Conservation (phyloP, 2,888 invertebrate species). For the Dione juno region DNA sequence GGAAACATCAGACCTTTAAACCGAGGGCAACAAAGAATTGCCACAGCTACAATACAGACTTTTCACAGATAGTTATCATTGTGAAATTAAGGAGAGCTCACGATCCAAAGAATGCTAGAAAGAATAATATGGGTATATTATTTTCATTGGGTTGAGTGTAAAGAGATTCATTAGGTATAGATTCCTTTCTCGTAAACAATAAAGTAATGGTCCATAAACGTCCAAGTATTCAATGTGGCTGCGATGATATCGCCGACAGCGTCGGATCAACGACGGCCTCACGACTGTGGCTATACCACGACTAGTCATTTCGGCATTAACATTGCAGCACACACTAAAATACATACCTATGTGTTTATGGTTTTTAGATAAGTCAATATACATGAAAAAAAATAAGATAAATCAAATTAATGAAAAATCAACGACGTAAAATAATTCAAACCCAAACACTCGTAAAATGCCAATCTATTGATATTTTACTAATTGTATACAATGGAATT, state of each 20-base stretch:
- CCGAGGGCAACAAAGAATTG: slow-evolving; percentile 67
- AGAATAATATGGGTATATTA: slow-evolving; percentile 34
- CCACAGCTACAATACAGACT: slow-evolving; percentile 61
- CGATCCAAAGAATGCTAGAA: slow-evolving; percentile 48
- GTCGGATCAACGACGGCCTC: slow-evolving; percentile 54
- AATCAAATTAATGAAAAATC: slow-evolving; percentile 8
- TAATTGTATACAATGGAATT: slow-evolving; percentile 5
- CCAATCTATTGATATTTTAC: slow-evolving; percentile 6
- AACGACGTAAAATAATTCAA: slow-evolving; percentile 1
- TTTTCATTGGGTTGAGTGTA: slow-evolving; percentile 27
- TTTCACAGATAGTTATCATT: slow-evolving; percentile 53
- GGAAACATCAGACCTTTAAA: slow-evolving; percentile 71
- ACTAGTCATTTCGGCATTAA: slow-evolving; percentile 7
- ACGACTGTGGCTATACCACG: slow-evolving; percentile 50
- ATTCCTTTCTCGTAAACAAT: slow-evolving; percentile 44
- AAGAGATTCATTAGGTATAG: slow-evolving; percentile 37
- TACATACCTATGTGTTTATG: slow-evolving; percentile 3
- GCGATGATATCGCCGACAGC: slow-evolving; percentile 62
- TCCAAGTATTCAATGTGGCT: slow-evolving; percentile 44
- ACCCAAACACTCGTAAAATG: neutral
- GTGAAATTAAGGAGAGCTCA: slow-evolving; percentile 30
- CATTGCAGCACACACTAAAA: neutral
- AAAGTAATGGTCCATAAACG: slow-evolving; percentile 64
- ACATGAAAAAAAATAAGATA: neutral
- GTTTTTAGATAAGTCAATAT: neutral